phyloP scores from a whole-genome alignment of 2,888 invertebrate genomes.

The Coremacera marginata region DNA sequence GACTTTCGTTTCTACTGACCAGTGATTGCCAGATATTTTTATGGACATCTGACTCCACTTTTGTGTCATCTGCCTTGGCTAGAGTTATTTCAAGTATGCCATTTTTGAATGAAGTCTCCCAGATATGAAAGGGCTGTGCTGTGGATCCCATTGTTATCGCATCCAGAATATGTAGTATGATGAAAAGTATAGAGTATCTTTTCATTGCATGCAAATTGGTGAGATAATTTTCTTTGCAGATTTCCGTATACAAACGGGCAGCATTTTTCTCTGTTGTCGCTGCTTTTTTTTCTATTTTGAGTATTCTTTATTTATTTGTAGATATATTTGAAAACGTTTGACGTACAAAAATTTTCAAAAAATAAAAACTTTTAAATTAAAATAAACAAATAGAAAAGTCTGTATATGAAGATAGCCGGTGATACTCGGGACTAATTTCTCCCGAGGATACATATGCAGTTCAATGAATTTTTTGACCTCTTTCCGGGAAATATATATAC shows the following conservation, averaged over 20 bases:
- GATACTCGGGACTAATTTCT: too few species aligned
- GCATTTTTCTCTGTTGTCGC: not conserved
- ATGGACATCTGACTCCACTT: not conserved
- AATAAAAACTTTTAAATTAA: not conserved
- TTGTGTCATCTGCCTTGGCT: not conserved
- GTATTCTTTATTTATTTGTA: not conserved
- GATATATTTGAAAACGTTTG: not conserved
- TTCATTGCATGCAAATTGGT: not conserved
- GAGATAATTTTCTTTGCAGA: not conserved
- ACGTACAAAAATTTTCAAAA: not conserved
- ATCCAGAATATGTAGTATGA: not conserved
- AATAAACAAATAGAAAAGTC: too few species aligned
- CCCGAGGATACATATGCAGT: too few species aligned
- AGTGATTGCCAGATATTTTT: not conserved
- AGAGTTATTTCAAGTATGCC: constrained; percentile 1
- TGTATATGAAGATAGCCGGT: too few species aligned
- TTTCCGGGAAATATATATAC: too few species aligned
- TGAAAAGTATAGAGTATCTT: not conserved
- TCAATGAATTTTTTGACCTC: too few species aligned
- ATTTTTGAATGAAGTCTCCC: constrained; percentile 14
- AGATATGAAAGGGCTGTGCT: constrained; percentile 6
- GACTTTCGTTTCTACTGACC: not conserved
- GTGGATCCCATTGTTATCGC: not conserved
- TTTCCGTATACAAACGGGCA: not conserved
- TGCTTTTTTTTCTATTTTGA: not conserved